Percentiles rank a stretch among this genome's conserved stretches.
phyloP scores from a whole-genome alignment of 2,888 invertebrate genomes.

The Lamellibrachia columna region DNA sequence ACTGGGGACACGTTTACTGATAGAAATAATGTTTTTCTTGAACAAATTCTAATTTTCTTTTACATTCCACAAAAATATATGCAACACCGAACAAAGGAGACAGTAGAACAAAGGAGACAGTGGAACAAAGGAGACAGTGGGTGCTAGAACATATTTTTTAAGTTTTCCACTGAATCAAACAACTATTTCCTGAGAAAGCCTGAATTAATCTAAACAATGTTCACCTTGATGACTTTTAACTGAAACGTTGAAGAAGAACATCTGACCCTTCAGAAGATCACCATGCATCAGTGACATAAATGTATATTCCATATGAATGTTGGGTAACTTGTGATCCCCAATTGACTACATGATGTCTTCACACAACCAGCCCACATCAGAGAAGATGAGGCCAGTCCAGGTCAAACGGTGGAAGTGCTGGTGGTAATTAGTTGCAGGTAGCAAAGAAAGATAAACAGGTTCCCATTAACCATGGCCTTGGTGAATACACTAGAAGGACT shows the following conservation, averaged over 20 bases:
- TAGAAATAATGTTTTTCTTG: not conserved
- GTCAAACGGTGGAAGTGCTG: not conserved
- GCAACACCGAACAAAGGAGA: not conserved
- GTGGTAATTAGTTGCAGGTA: not conserved
- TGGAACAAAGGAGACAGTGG: not conserved
- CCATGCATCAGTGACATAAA: not conserved
- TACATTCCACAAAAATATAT: not conserved
- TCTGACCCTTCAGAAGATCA: not conserved
- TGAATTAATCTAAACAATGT: not conserved
- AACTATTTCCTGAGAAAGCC: not conserved
- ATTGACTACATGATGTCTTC: not conserved
- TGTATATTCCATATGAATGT: too few species aligned
- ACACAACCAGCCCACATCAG: not conserved
- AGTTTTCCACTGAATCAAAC: not conserved
- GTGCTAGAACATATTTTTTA: not conserved
- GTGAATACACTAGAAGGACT: not conserved
- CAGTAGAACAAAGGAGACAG: not conserved
- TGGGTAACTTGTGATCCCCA: not conserved
- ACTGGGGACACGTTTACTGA: not conserved
- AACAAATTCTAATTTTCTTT: not conserved
- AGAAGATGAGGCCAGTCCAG: not conserved
- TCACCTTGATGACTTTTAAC: not conserved
- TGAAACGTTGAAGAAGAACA: not conserved
- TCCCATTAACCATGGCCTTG: not conserved
- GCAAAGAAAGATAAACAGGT: not conserved